phyloP scores from a whole-genome alignment of 2,113 vertebrate genomes.

The Anolis carolinensis region DNA sequence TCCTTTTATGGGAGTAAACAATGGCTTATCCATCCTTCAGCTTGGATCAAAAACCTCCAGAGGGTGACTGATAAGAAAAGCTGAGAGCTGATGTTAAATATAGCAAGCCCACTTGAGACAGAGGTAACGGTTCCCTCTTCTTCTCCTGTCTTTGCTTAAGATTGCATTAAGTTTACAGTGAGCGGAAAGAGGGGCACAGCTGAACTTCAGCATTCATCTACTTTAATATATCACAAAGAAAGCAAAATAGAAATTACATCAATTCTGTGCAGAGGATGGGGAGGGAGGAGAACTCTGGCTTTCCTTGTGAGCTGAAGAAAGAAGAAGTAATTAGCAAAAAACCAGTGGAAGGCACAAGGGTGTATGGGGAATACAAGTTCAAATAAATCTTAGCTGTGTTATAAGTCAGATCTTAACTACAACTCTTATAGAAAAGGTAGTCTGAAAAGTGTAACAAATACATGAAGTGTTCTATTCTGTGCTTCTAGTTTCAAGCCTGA shows the following conservation, averaged over 20 bases:
- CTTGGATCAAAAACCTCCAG: slow-evolving; percentile 64
- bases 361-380: not conserved
- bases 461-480: not conserved
- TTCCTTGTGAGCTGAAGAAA: not conserved
- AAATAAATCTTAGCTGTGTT: not conserved
- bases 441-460: not conserved
- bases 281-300: slow-evolving; percentile 30
- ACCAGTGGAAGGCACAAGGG: not conserved
- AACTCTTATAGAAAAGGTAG: not conserved
- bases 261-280: slow-evolving; percentile 54
- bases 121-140: not conserved
- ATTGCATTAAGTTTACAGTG: slow-evolving; percentile 56
- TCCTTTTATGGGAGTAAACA: slow-evolving; percentile 66
- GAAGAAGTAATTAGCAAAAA: slow-evolving; percentile 27
- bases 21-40: slow-evolving; percentile 57
- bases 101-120: slow-evolving; percentile 54
- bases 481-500: not conserved
- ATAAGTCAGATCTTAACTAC: not conserved
- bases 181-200: slow-evolving; percentile 41
- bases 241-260: slow-evolving; percentile 37
- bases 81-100: slow-evolving; percentile 54
- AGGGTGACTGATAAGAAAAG: slow-evolving; percentile 63
- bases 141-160: slow-evolving; percentile 64
- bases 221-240: slow-evolving; percentile 35
- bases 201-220: slow-evolving; percentile 36